Evolutionary conservation across 2,888 invertebrate species (phyloP).

Genomic region (Troilus luridus): DNA sequence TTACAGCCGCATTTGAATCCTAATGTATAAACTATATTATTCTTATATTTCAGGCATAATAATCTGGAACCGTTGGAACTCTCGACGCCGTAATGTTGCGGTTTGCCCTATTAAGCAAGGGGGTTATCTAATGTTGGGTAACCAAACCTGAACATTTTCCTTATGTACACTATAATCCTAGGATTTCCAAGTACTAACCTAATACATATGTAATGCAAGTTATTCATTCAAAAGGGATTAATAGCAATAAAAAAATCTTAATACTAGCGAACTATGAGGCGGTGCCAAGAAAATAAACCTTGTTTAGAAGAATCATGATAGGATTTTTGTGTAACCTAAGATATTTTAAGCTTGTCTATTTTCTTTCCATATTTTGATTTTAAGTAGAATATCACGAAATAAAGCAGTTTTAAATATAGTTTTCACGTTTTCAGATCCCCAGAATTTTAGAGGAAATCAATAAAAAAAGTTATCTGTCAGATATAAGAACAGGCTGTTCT

Average conservation of each 20-base stretch:
- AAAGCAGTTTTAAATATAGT: not conserved
- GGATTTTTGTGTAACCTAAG: not conserved
- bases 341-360: not conserved
- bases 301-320: not conserved
- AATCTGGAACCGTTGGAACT: not conserved
- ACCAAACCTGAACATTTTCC: not conserved
- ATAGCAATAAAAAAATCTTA: not conserved
- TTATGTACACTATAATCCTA: not conserved
- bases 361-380: not conserved
- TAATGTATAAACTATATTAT: too few relatives aligned
- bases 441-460: too few relatives aligned
- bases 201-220: not conserved
- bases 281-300: not conserved
- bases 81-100: not conserved
- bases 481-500: too few relatives aligned
- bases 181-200: not conserved
- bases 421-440: not conserved
- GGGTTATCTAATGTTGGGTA: not conserved
- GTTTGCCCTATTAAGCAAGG: not conserved
- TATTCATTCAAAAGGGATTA: not conserved
- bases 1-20: too few relatives aligned
- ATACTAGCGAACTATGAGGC: not conserved
- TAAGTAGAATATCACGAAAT: not conserved
- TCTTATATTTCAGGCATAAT: too few relatives aligned
- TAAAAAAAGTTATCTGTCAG: too few relatives aligned